A percentile compares a stretch with the other conserved stretches of the same genome.
Conservation (phyloP, 53 echinoderm and acorn worm species). For the Crossaster papposus region DNA sequence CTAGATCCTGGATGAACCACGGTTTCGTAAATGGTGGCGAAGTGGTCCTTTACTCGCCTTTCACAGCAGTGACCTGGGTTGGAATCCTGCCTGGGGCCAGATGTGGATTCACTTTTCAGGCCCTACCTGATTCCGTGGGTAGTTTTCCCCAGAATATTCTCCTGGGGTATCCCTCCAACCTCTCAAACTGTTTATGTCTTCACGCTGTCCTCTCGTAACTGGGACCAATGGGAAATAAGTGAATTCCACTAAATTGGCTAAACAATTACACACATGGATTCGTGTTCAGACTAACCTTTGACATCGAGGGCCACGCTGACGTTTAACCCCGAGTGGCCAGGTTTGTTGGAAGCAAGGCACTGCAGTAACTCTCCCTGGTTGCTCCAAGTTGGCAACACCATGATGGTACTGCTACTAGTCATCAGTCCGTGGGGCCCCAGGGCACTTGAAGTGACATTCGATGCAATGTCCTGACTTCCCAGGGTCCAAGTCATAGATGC, state of each 20-base stretch:
- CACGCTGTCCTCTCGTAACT: not conserved
- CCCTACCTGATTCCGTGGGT: too few relatives aligned
- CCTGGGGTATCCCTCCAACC: too few relatives aligned
- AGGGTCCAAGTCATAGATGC: constrained; percentile 11
- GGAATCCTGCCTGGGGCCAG: too few relatives aligned
- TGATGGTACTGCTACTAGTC: not conserved
- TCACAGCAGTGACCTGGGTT: too few relatives aligned
- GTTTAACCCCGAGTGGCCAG: not conserved
- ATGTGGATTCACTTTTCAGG: too few relatives aligned
- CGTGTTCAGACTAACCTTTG: not conserved
- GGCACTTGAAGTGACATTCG: not conserved
- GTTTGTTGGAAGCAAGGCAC: constrained; percentile 17
- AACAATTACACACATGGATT: not conserved
- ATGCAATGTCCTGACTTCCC: not conserved
- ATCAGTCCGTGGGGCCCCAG: not conserved
- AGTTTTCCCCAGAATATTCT: too few relatives aligned
- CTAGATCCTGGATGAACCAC: too few relatives aligned
- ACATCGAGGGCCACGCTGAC: constrained; percentile 2
- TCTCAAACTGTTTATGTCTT: too few relatives aligned
- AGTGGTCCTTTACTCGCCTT: too few relatives aligned
- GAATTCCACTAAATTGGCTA: not conserved
- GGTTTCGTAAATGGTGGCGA: too few relatives aligned
- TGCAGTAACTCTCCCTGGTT: not conserved
- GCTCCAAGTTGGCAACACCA: not conserved
- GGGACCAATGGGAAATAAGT: not conserved